Evolutionary conservation across 2,113 vertebrate genomes (phyloP).

Genomic region (Erinaceus europaeus): DNA sequence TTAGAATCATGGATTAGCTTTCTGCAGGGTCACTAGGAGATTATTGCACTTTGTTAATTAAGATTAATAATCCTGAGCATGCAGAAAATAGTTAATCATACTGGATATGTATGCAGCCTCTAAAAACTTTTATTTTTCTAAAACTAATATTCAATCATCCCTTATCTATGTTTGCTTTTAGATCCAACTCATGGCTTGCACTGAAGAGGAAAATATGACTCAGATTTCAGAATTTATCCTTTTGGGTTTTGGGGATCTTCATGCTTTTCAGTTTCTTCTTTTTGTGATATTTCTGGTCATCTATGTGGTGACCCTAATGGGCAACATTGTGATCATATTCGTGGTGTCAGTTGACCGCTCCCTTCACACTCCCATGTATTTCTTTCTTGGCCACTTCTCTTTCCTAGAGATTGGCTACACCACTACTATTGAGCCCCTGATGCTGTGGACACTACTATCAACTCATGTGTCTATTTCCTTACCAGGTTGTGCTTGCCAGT

Average conservation of each 20-base stretch:
- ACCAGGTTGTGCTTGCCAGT: constrained; percentile 43
- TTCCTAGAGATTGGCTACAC: constrained; percentile 52
- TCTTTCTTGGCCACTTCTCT: constrained; percentile 60
- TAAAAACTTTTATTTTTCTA: no score
- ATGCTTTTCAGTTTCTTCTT: constrained; percentile 35
- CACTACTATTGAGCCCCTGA: constrained; percentile 24
- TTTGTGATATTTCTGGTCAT: constrained; percentile 43
- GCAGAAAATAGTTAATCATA: background rate
- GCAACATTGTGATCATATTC: constrained; percentile 53
- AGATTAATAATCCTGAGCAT: background rate
- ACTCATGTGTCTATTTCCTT: constrained; percentile 46
- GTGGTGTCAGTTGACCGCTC: constrained; percentile 13
- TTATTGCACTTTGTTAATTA: constrained; percentile 7
- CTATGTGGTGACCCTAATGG: constrained; percentile 28
- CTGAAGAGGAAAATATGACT: constrained; percentile 50
- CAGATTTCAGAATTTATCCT: constrained; percentile 56
- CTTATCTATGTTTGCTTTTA: no score
- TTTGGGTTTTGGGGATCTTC: constrained; percentile 55
- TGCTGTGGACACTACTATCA: constrained; percentile 42
- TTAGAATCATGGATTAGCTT: constrained; percentile 17
- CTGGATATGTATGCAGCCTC: background rate
- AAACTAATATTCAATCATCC: no score
- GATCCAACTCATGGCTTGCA: background rate
- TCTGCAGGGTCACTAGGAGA: background rate
- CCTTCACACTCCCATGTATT: constrained; percentile 47